A percentile compares a stretch with the other conserved stretches of the same genome.
Evolutionary conservation across 2,797 vertebrate species (phyloP).

Genomic region (Channa striata): DNA sequence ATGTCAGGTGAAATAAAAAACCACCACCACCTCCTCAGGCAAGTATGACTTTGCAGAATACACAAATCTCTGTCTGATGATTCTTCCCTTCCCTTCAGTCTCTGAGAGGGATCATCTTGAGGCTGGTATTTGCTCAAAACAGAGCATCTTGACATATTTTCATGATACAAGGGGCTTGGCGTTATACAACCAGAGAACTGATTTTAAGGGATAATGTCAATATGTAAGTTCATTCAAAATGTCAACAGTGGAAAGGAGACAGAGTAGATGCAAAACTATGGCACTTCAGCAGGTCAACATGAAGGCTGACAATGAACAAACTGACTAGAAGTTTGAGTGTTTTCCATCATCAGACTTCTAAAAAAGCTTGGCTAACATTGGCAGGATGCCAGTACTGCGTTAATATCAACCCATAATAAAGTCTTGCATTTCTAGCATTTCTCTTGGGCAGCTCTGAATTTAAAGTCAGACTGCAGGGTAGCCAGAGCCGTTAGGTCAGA

Average conservation of each 20-base stretch:
- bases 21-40: background rate
- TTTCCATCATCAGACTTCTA: no score
- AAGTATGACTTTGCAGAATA: slow-evolving; percentile 26
- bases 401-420: no score
- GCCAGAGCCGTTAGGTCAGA: slow-evolving; percentile 43
- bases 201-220: background rate
- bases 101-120: background rate
- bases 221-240: no score
- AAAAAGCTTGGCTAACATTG: background rate
- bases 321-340: no score
- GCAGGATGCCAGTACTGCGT: background rate
- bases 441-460: slow-evolving; percentile 27
- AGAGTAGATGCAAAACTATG: background rate
- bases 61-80: background rate
- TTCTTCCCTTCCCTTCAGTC: background rate
- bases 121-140: background rate
- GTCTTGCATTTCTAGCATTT: no score
- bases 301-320: background rate
- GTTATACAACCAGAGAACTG: background rate
- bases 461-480: slow-evolving; percentile 35
- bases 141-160: background rate
- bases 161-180: background rate
- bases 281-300: background rate
- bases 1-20: slow-evolving; percentile 23
- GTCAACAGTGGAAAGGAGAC: no score